phyloP scores from a whole-genome alignment of 2,797 vertebrate genomes.

The Bovichtus diacanthus region DNA sequence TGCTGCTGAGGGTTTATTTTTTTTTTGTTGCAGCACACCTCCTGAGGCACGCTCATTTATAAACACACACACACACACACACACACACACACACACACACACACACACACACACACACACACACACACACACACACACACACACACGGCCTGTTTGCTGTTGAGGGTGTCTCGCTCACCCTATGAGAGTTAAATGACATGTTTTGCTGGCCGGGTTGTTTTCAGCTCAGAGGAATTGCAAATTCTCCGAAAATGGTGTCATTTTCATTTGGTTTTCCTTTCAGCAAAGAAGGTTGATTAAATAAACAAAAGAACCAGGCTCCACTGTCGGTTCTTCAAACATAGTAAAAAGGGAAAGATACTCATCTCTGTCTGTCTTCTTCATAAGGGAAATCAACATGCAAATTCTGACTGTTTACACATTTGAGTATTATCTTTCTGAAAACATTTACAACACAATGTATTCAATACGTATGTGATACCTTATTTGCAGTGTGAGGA shows the following conservation, averaged over 20 bases:
- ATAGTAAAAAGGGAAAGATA: constrained; percentile 15
- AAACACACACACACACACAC: constrained; percentile 21
- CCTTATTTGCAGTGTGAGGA: not conserved
- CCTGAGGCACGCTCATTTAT: constrained; percentile 39
- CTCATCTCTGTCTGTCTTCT: constrained; percentile 27
- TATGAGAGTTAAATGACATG: constrained; percentile 66
- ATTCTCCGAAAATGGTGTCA: constrained; percentile 55
- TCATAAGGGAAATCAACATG: constrained; percentile 44
- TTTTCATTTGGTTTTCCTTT: constrained; percentile 57
- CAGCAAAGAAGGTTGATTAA: constrained; percentile 54
- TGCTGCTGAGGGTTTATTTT: constrained; percentile 30
- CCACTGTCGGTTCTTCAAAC: constrained; percentile 32
- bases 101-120: too few relatives aligned
- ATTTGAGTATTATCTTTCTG: not conserved
- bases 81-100: too few relatives aligned
- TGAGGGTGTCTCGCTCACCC: constrained; percentile 58
- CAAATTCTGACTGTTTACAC: constrained; percentile 19
- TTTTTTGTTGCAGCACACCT: constrained; percentile 42
- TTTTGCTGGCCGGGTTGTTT: constrained; percentile 57
- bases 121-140: too few relatives aligned
- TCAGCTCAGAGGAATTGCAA: constrained; percentile 59
- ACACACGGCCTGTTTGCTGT: constrained; percentile 58
- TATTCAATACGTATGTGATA: not conserved
- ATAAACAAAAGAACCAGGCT: constrained; percentile 52
- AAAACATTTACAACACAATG: not conserved